Percentiles rank a stretch among this genome's conserved stretches.
These are phyloP conservation scores for Gobio gobio DNA, from an alignment of 2,113 vertebrate species.

Conservation along the genomic window DNA sequence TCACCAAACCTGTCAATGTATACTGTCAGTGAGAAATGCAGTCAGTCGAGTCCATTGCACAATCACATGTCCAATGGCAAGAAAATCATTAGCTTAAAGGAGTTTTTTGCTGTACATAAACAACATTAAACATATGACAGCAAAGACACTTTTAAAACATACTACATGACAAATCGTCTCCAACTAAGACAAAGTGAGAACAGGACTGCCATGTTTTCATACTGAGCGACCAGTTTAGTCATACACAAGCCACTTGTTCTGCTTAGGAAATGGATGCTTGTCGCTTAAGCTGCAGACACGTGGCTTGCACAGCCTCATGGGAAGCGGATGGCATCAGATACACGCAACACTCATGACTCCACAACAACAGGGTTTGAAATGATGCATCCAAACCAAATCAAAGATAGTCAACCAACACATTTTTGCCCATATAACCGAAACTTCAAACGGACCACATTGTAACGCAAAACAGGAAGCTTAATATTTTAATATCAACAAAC, in stretches of 20 bases:
- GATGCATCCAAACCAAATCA: neutral
- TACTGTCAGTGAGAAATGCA: neutral
- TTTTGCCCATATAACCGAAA: neutral
- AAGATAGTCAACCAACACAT: neutral
- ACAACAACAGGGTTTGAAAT: neutral
- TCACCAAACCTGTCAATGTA: conserved; percentile 45
- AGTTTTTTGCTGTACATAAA: neutral
- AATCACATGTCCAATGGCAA: neutral
- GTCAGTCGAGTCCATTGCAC: conserved; percentile 8
- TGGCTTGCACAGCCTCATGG: conserved; percentile 57
- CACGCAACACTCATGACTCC: neutral
- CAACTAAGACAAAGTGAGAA: neutral
- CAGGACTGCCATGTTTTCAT: conserved; percentile 5
- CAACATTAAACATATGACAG: neutral
- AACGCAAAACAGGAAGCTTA: neutral
- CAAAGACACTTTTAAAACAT: neutral
- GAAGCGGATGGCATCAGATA: conserved; percentile 43
- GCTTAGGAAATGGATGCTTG: conserved; percentile 11
- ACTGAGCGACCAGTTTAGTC: neutral
- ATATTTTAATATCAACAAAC: neutral
- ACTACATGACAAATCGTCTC: neutral
- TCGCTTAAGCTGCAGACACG: conserved; percentile 46
- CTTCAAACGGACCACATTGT: neutral
- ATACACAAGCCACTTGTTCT: conserved; percentile 27
- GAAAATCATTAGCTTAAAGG: conserved; percentile 5